A percentile compares a stretch with the other conserved stretches of the same genome.
Conservation (phyloP, 23 tunicate species). For the Halocynthia aurantium region DNA sequence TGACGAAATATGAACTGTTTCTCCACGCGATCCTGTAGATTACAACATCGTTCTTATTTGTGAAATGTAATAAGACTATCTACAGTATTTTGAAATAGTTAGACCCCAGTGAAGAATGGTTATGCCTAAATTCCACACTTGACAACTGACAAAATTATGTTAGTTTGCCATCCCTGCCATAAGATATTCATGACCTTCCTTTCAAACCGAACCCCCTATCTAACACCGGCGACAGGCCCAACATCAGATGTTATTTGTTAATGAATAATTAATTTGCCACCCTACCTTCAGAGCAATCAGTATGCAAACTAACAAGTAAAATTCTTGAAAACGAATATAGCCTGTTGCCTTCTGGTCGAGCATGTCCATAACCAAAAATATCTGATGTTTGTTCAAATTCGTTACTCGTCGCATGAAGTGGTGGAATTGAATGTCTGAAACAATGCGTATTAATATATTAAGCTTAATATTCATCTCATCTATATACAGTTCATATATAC, state of each 20-base stretch:
- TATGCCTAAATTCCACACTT: no score
- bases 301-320: conserved; percentile 70
- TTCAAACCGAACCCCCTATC: no score
- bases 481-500: no score
- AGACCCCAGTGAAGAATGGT: no score
- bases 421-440: conserved; percentile 68
- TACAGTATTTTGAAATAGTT: no score
- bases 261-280: background rate
- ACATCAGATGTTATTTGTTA: background rate
- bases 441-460: background rate
- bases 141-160: no score
- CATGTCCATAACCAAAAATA: conserved; percentile 66
- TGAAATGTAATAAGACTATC: no score
- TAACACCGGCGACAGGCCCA: no score
- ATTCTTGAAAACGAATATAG: conserved; percentile 71
- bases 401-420: conserved; percentile 73
- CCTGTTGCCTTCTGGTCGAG: conserved; percentile 84
- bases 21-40: conserved; percentile 18
- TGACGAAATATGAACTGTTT: conserved; percentile 87
- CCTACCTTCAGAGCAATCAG: conserved; percentile 67
- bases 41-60: background rate
- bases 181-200: no score
- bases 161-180: no score
- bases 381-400: conserved; percentile 64
- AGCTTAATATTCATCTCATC: no score